Conservation (phyloP, 2,113 vertebrate genomes). For the Callionymus lyra region DNA sequence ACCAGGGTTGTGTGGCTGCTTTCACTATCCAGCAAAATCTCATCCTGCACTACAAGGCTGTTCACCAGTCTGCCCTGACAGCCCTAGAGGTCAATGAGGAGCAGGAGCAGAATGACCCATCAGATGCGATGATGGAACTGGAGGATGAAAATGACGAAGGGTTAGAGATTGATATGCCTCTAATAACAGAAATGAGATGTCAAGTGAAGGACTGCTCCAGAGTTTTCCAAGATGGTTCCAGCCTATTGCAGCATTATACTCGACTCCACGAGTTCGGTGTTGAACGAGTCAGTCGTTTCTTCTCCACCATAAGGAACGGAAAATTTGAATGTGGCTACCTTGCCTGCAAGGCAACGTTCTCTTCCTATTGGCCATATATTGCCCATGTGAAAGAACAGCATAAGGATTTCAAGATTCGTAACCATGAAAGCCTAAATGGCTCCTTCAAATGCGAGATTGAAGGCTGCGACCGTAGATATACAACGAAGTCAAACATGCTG, state of each 20-base stretch:
- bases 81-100: constrained; percentile 68
- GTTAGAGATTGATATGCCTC: too few relatives aligned
- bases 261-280: constrained; percentile 91
- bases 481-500: constrained; percentile 92
- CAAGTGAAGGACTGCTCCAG: constrained; percentile 92
- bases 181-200: constrained; percentile 77
- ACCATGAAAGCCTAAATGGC: constrained; percentile 77
- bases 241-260: constrained; percentile 91
- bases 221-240: constrained; percentile 87
- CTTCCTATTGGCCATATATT: constrained; percentile 81
- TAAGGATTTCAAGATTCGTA: constrained; percentile 75
- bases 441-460: constrained; percentile 87
- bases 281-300: constrained; percentile 86
- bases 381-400: constrained; percentile 88
- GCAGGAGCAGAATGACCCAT: constrained; percentile 56
- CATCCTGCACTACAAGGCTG: constrained; percentile 93
- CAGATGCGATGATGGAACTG: constrained; percentile 25
- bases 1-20: constrained; percentile 90
- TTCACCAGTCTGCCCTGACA: constrained; percentile 87
- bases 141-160: constrained; percentile 57
- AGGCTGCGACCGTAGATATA: constrained; percentile 88
- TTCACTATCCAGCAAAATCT: constrained; percentile 97
- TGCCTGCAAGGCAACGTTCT: constrained; percentile 83
- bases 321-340: constrained; percentile 88
- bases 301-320: constrained; percentile 70